Evolutionary conservation across 2,888 invertebrate species (phyloP), one percentile per base, ranked within the genome.

Genomic region (Liopterus haemorrhoidalis): DNA sequence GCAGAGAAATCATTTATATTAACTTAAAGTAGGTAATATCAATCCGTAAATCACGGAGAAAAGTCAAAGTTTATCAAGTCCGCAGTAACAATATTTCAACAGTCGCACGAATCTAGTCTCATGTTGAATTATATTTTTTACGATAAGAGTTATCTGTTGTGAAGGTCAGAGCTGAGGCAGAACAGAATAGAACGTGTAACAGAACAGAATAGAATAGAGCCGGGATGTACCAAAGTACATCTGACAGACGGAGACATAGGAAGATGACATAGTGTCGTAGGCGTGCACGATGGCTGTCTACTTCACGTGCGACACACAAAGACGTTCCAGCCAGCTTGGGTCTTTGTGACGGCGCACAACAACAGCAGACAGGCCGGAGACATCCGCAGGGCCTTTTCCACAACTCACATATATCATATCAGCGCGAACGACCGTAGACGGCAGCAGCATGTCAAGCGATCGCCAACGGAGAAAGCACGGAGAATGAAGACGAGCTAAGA

Each of bases 271-370:
- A n/a, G n/a, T 20, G 33, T 11, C 33, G 18, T 16, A 32, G 32
- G 32, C 33, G 33, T n/a, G 33, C 33, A 33, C 33, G 31, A 33
- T 20, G 33, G 16, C 19, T 33, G 33, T 33, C 33, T 18, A 11
- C 19, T 33, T 33, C 33, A 33, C 33, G 15, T n/a, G 28, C 15
- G 5, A n/a, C 15, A 28, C 28, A 9, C 14, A 27, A 2, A 2
- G 11, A 27, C 28, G 9, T 27, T 12, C n/a, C 28, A 27, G 5
- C 11, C 28, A 28, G 15, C 28, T 14, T 14, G 15, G 28, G 28
- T 15, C 9, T 8, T 6, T 4, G 5, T 15, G 9, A 12, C 28
- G 11, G 28, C 15, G 14, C 28, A 27, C 12, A 27, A 14, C 4
- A 14, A 2, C n/a, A 25, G 4, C n/a, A 4, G 11, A 5, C n/a